Base-by-base conservation (phyloP, 2,888 invertebrate genomes). In the Pristionchus japonicus region DNA sequence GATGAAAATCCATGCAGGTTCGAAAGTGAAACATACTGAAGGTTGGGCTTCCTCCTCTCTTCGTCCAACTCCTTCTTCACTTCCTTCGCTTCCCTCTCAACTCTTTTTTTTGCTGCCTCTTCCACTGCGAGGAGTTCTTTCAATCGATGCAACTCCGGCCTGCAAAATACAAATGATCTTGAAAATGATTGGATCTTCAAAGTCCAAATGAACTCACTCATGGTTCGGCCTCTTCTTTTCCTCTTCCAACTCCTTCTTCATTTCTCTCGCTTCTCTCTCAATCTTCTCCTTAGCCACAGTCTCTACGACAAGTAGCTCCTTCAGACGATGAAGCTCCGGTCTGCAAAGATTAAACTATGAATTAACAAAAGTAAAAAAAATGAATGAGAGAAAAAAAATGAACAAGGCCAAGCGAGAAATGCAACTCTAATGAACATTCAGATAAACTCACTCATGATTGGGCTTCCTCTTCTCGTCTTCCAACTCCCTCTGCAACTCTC, bases 201-300 rank as follows among this genome's bases (percentile, higher is more conserved):
- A 9, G 43, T 57, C 15, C 15, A 52, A 52, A 49, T 9, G 49
- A 57, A 9, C 57, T 57, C n/a, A 57, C 57, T 57, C 57, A n/a
- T 57, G 80, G 31, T 86, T 47, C 15, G 64, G 43, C 67, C 43
- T n/a, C 23, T n/a, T 84, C 37, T 61, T 84, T n/a, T 37, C 84
- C 4, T 86, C 86, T 52, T 86, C 67, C 86, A 86, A 86, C 27
- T 67, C 67, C 11, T 67, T 47, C 67, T 17, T 34, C 27, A 86
- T 1, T 47, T 67, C 84, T n/a, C 37, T 84, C 37, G 23, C 13
- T 40, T 84, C 61, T 17, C 20, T 61, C 27, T 57, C 84, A 34
- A 84, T 52, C 37, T n/a, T 37, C 37, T 52, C 84, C 31, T 61
- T 84, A 11, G 84, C 37, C 11, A 34, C 84, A 61, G 1, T 57